These are phyloP conservation scores for Calycopis cecrops DNA, from an alignment of 1,140 invertebrate species.

Conservation along the genomic window DNA sequence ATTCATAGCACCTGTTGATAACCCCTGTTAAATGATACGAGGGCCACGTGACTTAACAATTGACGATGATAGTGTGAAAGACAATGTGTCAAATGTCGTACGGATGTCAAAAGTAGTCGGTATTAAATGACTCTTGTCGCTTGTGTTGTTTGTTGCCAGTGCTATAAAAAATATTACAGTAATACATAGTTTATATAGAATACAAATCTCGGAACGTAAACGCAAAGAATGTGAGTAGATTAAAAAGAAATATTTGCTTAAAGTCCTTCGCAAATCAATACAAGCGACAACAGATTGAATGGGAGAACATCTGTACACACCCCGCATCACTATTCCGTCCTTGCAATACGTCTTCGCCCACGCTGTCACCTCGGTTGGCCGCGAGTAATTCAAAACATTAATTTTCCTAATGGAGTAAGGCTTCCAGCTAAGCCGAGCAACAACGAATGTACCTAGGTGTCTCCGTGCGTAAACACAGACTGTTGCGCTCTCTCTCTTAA, in stretches of 20 bases:
- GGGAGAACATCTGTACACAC: conserved; percentile 6
- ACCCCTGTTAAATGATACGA: too few species aligned
- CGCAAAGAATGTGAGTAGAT: conserved; percentile 7
- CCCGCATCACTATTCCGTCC: conserved; percentile 25
- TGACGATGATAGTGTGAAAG: too few species aligned
- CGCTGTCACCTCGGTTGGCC: conserved; percentile 37
- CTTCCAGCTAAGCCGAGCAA: conserved; percentile 52
- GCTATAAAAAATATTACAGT: too few species aligned
- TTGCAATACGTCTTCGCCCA: conserved; percentile 29
- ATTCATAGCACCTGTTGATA: too few species aligned
- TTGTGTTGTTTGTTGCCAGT: too few species aligned
- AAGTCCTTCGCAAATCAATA: conserved; percentile 9
- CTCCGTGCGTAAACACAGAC: conserved; percentile 49
- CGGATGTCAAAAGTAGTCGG: too few species aligned
- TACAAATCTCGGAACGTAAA: background rate
- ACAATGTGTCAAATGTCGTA: too few species aligned
- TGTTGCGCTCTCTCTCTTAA: conserved; percentile 45
- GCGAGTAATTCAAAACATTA: conserved; percentile 66
- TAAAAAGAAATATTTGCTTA: conserved; percentile 12
- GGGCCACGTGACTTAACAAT: too few species aligned
- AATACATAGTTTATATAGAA: background rate
- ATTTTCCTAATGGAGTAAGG: conserved; percentile 73
- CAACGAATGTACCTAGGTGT: conserved; percentile 49
- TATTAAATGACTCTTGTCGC: too few species aligned
- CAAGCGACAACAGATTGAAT: conserved; percentile 10